phyloP scores from a whole-genome alignment of 2,797 vertebrate species.

The Typhlichthys subterraneus region DNA sequence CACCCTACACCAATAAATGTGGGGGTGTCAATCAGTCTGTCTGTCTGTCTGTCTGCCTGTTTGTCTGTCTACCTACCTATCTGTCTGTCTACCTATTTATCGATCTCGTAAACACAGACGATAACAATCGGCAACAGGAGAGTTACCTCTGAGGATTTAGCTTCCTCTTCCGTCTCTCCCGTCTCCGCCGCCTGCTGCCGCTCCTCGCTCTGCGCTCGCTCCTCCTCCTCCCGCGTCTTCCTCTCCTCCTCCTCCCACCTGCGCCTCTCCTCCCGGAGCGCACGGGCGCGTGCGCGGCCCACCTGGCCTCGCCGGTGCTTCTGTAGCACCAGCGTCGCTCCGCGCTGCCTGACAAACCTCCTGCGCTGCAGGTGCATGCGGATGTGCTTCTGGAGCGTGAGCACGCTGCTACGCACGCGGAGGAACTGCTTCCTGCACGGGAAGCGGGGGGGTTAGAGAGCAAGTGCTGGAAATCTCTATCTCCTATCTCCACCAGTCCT shows the following conservation, averaged over 20 bases:
- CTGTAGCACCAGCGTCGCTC: conserved; percentile 82
- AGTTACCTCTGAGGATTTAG: conserved; percentile 40
- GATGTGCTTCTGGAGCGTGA: conserved; percentile 88
- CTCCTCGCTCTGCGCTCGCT: conserved; percentile 57
- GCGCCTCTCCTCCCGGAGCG: conserved; percentile 79
- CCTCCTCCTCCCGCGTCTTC: conserved; percentile 65
- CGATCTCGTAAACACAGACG: no score
- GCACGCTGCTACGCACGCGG: conserved; percentile 74
- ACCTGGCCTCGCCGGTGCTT: conserved; percentile 86
- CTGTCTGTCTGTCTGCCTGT: no score
- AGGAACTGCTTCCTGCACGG: conserved; percentile 85
- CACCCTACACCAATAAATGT: no score
- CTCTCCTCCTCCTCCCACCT: conserved; percentile 70
- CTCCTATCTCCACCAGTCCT: no score
- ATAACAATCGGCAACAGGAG: no score
- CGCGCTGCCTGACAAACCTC: conserved; percentile 73
- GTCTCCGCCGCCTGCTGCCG: conserved; percentile 36
- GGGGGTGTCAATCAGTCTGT: no score
- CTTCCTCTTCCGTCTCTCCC: conserved; percentile 44
- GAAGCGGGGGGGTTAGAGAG: background rate
- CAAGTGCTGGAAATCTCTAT: background rate
- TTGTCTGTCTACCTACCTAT: no score
- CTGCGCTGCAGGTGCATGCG: conserved; percentile 79
- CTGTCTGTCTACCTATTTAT: no score
- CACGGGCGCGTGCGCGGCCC: conserved; percentile 76